Evolutionary conservation across 2,797 vertebrate species (phyloP).

Genomic region (Xyrichtys novacula): DNA sequence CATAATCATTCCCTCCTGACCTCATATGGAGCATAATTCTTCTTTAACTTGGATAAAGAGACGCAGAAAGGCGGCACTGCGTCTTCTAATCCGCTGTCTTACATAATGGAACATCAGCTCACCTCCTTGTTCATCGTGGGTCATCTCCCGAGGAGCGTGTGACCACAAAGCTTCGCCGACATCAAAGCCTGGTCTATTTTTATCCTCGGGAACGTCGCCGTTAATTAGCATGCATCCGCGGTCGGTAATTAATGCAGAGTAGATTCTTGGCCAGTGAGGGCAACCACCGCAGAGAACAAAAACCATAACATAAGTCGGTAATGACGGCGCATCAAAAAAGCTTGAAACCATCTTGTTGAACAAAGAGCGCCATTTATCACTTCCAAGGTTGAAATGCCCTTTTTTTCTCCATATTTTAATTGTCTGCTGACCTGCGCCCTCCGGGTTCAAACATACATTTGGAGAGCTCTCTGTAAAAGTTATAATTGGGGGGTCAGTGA

Average conservation of each 20-base stretch:
- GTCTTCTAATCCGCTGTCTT: conserved; percentile 53
- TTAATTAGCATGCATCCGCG: conserved; percentile 62
- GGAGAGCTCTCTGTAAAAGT: conserved; percentile 58
- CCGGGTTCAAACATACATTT: conserved; percentile 49
- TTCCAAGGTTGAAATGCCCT: conserved; percentile 60
- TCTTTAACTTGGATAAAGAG: conserved; percentile 39
- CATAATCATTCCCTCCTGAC: conserved; percentile 59
- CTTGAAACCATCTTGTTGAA: conserved; percentile 35
- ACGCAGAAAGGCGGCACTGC: conserved; percentile 19
- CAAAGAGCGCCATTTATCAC: conserved; percentile 43
- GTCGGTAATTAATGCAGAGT: conserved; percentile 63
- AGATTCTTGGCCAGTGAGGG: conserved; percentile 43
- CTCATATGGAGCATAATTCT: conserved; percentile 39
- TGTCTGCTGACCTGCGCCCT: conserved; percentile 48
- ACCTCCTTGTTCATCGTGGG: conserved; percentile 51
- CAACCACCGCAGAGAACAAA: conserved; percentile 26
- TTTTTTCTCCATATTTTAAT: conserved; percentile 26
- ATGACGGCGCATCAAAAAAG: conserved; percentile 30
- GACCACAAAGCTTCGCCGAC: conserved; percentile 44
- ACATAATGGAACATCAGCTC: conserved; percentile 58
- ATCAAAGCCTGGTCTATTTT: conserved; percentile 60
- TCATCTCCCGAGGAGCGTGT: conserved; percentile 55
- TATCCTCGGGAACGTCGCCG: conserved; percentile 41
- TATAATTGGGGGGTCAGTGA: conserved; percentile 63
- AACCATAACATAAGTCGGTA: conserved; percentile 28